A percentile compares a stretch with the other conserved stretches of the same genome.
phyloP scores from a whole-genome alignment of 2,888 invertebrate genomes.

The Drosophila aldrichi region DNA sequence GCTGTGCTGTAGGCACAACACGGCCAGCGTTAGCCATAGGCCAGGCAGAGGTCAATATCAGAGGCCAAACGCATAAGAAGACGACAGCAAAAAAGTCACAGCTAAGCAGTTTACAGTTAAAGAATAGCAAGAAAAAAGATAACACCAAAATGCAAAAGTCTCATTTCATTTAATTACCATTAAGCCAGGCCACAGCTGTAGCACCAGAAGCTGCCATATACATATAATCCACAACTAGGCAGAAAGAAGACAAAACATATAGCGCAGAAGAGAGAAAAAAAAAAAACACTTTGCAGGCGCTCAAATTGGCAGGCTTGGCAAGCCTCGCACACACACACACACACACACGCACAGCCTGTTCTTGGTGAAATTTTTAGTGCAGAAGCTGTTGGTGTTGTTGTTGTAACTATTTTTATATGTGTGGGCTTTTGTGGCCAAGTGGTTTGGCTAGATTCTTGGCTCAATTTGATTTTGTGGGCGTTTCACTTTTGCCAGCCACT shows the following conservation, averaged over 20 bases:
- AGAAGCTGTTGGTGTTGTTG: slow-evolving; percentile 33
- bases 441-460: slow-evolving; percentile 78
- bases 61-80: slow-evolving; percentile 53
- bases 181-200: slow-evolving; percentile 48
- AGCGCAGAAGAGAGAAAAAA: slow-evolving; percentile 15
- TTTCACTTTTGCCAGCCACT: slow-evolving; percentile 78
- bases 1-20: slow-evolving; percentile 36
- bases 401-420: slow-evolving; percentile 63
- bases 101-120: slow-evolving; percentile 70
- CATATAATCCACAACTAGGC: slow-evolving; percentile 56
- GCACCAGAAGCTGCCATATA: slow-evolving; percentile 38
- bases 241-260: slow-evolving; percentile 21
- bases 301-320: slow-evolving; percentile 56
- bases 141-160: slow-evolving; percentile 43
- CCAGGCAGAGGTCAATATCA: slow-evolving; percentile 67
- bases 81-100: slow-evolving; percentile 35
- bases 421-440: slow-evolving; percentile 70
- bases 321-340: slow-evolving; percentile 16
- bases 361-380: slow-evolving; percentile 75
- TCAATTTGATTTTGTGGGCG: slow-evolving; percentile 66
- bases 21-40: slow-evolving; percentile 41
- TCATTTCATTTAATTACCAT: slow-evolving; percentile 75
- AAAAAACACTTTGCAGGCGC: slow-evolving; percentile 32
- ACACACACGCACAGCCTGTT: slow-evolving; percentile 64
- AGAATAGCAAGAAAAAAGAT: slow-evolving; percentile 30